Evolutionary conservation across 2,888 invertebrate species (phyloP).

Genomic region (Tineola bisselliella): DNA sequence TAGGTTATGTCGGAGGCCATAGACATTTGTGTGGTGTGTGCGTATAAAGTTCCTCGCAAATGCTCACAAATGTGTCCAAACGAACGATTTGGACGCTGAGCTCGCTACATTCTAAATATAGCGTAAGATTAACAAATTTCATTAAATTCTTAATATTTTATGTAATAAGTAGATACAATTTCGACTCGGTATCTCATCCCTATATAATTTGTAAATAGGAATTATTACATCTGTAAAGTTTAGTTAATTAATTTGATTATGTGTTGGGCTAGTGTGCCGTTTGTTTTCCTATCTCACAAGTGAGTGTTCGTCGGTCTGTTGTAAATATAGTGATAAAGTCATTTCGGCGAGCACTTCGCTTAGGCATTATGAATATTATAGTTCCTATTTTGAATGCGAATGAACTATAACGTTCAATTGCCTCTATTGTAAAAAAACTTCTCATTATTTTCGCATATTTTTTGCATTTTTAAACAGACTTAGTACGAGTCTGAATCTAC

Average conservation of each 20-base stretch:
- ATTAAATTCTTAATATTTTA: background rate
- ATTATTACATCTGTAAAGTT: slow-evolving; percentile 5
- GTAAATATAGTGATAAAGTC: slow-evolving; percentile 35
- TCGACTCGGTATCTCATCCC: background rate
- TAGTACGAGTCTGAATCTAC: slow-evolving; percentile 57
- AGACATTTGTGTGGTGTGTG: slow-evolving; percentile 58
- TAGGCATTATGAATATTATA: slow-evolving; percentile 67
- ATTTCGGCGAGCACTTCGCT: slow-evolving; percentile 25
- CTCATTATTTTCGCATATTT: slow-evolving; percentile 64
- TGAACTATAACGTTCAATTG: slow-evolving; percentile 68
- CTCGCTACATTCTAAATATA: slow-evolving; percentile 66
- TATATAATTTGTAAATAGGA: slow-evolving; percentile 10
- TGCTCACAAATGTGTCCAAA: slow-evolving; percentile 33
- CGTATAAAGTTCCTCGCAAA: slow-evolving; percentile 66
- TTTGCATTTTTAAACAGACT: slow-evolving; percentile 66
- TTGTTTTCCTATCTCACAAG: slow-evolving; percentile 37
- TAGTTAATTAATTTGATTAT: slow-evolving; percentile 3
- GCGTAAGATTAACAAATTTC: slow-evolving; percentile 57
- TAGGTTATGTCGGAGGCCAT: slow-evolving; percentile 60
- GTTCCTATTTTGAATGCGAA: slow-evolving; percentile 65
- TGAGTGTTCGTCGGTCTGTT: slow-evolving; percentile 31
- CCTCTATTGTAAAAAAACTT: slow-evolving; percentile 54
- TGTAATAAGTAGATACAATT: background rate
- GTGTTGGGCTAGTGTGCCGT: slow-evolving; percentile 36
- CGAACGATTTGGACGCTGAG: slow-evolving; percentile 31